A percentile compares a stretch with the other conserved stretches of the same genome.
Evolutionary conservation across 64 coral and sea anemone genomes (phyloP).

Genomic region (Trachythela sp.): DNA sequence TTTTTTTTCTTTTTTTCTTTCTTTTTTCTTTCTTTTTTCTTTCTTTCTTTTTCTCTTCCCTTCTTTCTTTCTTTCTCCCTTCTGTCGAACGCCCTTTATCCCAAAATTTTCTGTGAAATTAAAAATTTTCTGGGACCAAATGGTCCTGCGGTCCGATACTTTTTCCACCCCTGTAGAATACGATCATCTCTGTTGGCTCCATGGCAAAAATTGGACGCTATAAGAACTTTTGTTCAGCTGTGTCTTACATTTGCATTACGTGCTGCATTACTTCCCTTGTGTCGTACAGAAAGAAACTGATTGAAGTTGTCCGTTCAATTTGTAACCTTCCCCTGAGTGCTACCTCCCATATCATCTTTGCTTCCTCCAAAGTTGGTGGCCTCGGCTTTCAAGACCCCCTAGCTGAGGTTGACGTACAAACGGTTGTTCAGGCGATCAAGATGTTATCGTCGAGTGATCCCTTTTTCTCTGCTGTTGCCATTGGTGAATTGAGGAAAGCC

Average conservation of each 20-base stretch:
- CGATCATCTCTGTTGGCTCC: no score
- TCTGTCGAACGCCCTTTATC: no score
- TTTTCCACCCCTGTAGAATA: no score
- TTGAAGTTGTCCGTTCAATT: not conserved
- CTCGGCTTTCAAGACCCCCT: not conserved
- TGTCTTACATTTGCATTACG: not conserved
- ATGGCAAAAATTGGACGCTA: no score
- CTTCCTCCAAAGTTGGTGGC: not conserved
- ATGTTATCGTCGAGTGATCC: not conserved
- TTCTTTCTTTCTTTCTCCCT: no score
- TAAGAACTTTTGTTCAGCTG: not conserved
- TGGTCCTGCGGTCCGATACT: no score
- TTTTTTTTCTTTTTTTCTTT: no score
- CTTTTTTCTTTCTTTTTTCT: no score
- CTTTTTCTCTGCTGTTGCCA: not conserved
- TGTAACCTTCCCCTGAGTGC: not conserved
- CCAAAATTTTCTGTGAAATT: no score
- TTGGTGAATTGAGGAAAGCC: not conserved
- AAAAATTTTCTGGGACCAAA: no score
- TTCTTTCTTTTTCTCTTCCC: no score
- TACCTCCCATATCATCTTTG: not conserved
- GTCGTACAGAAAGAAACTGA: not conserved
- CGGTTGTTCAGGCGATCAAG: not conserved
- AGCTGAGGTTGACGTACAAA: no score
- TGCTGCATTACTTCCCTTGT: not conserved